Percentiles rank a stretch among this genome's conserved stretches.
Evolutionary conservation across 2,888 invertebrate species (phyloP).

Genomic region (Cheilosia vulpina): DNA sequence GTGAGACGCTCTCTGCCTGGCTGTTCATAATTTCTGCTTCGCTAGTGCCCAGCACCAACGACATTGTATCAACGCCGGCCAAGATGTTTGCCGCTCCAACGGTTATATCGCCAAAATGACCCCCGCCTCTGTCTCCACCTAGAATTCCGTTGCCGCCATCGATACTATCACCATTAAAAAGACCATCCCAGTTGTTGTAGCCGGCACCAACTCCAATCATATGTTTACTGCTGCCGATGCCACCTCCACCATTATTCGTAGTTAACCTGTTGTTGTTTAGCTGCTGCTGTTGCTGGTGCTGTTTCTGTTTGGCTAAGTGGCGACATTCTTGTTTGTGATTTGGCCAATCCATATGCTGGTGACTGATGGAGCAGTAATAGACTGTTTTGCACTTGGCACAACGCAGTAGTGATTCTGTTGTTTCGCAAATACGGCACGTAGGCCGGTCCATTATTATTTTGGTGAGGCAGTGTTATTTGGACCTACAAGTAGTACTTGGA

Average conservation of each 20-base stretch:
- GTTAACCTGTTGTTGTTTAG: conserved; percentile 74
- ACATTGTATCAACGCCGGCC: conserved; percentile 55
- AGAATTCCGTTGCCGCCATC: conserved; percentile 1
- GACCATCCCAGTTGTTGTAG: conserved; percentile 57
- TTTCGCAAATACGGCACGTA: conserved; percentile 80
- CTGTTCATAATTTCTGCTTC: conserved; percentile 77
- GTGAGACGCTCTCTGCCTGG: conserved; percentile 74
- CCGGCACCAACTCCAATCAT: conserved; percentile 15
- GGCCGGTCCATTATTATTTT: conserved; percentile 75
- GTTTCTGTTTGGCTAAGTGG: conserved; percentile 82
- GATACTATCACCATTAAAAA: conserved; percentile 31
- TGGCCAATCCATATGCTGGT: conserved; percentile 92
- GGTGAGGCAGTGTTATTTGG: too few relatives aligned
- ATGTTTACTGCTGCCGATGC: conserved; percentile 17
- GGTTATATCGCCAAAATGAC: conserved; percentile 77
- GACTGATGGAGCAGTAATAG: conserved; percentile 91
- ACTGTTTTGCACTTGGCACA: conserved; percentile 90
- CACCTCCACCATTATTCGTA: conserved; percentile 32
- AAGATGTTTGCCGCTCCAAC: conserved; percentile 60
- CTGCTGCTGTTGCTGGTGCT: conserved; percentile 77
- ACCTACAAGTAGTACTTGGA: not conserved
- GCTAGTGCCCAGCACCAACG: conserved; percentile 75
- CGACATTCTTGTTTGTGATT: conserved; percentile 88
- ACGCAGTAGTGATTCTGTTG: conserved; percentile 85
- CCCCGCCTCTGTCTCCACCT: conserved; percentile 13